Conservation (phyloP, 2,113 vertebrate genomes). For the Centrocercus urophasianus region DNA sequence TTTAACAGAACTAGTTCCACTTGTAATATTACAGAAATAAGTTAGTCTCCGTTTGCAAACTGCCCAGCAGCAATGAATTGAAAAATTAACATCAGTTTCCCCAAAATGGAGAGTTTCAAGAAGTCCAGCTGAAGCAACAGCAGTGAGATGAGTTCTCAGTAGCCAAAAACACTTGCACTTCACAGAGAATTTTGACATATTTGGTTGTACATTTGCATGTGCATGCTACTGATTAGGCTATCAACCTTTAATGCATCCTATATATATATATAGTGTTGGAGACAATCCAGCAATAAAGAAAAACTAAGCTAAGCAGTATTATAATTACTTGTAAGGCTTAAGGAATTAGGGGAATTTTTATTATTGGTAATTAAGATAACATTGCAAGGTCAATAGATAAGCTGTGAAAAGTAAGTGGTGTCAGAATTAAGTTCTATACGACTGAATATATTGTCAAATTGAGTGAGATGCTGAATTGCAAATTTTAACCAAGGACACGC, state of each 20-base stretch:
- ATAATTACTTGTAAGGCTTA: conserved; percentile 29
- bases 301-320: not conserved
- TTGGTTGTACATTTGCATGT: not conserved
- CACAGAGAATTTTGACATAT: not conserved
- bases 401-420: conserved; percentile 14
- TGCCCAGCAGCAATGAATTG: not conserved
- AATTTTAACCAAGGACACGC: not conserved
- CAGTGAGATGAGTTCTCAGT: not conserved
- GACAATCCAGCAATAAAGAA: not conserved
- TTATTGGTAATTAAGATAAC: conserved; percentile 49
- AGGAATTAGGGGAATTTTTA: conserved; percentile 25
- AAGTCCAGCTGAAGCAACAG: not conserved
- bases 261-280: not conserved
- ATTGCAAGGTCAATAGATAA: conserved; percentile 54
- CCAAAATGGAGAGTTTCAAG: not conserved
- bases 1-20: not conserved
- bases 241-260: not conserved
- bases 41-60: not conserved
- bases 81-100: not conserved
- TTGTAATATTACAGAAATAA: not conserved
- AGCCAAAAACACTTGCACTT: not conserved
- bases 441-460: not conserved
- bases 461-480: not conserved
- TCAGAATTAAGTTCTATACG: not conserved
- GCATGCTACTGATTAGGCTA: not conserved